Percentiles rank a stretch among this genome's conserved stretches.
Conservation (phyloP, 2,113 vertebrate species). For the Rhabdomys dilectus region DNA sequence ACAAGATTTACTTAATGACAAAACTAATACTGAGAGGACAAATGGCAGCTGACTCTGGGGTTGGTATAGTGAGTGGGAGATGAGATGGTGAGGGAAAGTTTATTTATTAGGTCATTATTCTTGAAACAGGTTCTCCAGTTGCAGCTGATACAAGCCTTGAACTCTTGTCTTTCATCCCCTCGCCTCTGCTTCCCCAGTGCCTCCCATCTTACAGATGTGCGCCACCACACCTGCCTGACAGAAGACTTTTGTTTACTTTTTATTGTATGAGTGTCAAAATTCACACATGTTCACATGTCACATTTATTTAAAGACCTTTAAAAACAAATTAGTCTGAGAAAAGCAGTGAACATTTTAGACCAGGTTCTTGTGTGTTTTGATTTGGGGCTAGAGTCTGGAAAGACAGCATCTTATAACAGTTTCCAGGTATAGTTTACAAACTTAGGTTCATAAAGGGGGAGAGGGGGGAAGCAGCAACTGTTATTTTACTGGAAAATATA, state of each 20-base stretch:
- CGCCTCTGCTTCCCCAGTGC: background rate
- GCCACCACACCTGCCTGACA: background rate
- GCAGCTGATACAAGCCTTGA: background rate
- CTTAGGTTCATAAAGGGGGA: background rate
- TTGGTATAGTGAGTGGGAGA: background rate
- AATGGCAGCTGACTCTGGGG: background rate
- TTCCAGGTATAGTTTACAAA: background rate
- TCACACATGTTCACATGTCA: background rate
- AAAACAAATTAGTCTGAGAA: background rate
- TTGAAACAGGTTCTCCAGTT: background rate
- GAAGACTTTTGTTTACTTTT: background rate
- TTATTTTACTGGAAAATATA: constrained; percentile 10
- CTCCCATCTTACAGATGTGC: background rate
- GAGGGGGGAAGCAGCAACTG: background rate
- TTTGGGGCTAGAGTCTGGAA: background rate
- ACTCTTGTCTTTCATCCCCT: background rate
- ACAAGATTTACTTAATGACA: constrained; percentile 29
- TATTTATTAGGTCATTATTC: background rate
- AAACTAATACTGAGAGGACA: background rate
- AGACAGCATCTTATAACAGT: background rate
- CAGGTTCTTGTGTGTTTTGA: background rate
- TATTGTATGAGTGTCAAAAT: background rate
- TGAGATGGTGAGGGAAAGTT: background rate
- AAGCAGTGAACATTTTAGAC: background rate
- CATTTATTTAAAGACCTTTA: background rate